Base-by-base conservation (phyloP, 1,140 invertebrate species). In the Daktulosphaira vitifoliae region DNA sequence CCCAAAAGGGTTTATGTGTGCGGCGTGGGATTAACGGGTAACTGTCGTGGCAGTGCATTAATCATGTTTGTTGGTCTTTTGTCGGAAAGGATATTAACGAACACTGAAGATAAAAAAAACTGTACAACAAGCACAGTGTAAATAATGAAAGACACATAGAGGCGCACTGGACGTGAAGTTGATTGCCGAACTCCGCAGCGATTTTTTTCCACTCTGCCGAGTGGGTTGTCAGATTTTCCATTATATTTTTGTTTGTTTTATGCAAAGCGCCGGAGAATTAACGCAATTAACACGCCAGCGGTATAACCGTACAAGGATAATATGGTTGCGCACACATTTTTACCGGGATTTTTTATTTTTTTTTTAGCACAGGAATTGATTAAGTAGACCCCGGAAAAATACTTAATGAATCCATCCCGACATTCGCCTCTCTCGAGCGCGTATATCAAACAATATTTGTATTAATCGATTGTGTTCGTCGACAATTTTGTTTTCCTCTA, bases 341-440 rank as follows among this genome's bases (percentile, higher is more conserved):
- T 5, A 6, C 29, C 29, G 29, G 29, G 5, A 33, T 33, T 85
- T 48, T 48, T 62, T 62, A 44, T 56, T 56, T n/a, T 38, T 38
- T 38, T 56, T 56, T 56, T 6, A 16, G 22, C 8, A 13, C 22
- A 11, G 2, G 18, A 62, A 48, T 48, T 62, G 56, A 62, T 62
- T 62, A 62, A 62, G 56, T 62, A 62, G 38, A 26, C 39, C 25
- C 53, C 20, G 22, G 53, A 59, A 33, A 6, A 5, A 59, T 11
- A 22, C 53, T 26, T 59, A 59, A 62, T 62, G 42, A 62, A 62
- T 62, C 56, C 56, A 16, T 62, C 20, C 54, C 25, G 16, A 23
- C 56, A 33, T 29, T 1, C 4, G 23, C n/a, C 23, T 22, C 37
- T 38, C 52, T 54, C 23, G 20, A 13, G 39, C 53, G 20, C 16